Conservation (phyloP, 2,888 invertebrate genomes). For the Coelopa pilipes region DNA sequence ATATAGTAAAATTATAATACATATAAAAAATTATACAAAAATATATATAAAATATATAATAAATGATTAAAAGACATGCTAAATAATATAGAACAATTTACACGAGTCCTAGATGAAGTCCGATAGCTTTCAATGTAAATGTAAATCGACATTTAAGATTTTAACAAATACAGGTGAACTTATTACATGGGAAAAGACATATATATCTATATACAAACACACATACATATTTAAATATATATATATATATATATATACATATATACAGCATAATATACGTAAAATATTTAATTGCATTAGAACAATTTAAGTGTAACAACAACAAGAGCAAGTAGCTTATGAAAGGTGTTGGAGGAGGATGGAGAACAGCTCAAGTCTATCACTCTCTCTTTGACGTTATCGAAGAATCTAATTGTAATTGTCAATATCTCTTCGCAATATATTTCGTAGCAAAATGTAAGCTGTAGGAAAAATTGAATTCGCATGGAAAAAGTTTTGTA, state of each 20-base stretch:
- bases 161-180: conserved; percentile 5
- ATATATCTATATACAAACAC: neutral
- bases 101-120: neutral
- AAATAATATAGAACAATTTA: neutral
- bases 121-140: conserved; percentile 7
- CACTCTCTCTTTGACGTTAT: too few relatives aligned
- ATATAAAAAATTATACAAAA: neutral
- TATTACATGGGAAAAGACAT: neutral
- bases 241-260: neutral
- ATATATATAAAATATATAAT: neutral
- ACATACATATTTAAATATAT: neutral
- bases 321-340: neutral
- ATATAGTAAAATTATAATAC: neutral
- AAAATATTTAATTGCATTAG: neutral
- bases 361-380: too few relatives aligned
- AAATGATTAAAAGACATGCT: neutral
- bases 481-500: neutral
- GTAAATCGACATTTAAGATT: conserved; percentile 1
- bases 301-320: neutral
- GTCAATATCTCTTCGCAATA: too few relatives aligned
- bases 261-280: neutral
- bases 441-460: too few relatives aligned
- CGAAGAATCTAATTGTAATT: too few relatives aligned
- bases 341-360: neutral
- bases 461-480: too few relatives aligned